Base-by-base conservation (phyloP, 2,113 vertebrate genomes). In the Callospermophilus lateralis region DNA sequence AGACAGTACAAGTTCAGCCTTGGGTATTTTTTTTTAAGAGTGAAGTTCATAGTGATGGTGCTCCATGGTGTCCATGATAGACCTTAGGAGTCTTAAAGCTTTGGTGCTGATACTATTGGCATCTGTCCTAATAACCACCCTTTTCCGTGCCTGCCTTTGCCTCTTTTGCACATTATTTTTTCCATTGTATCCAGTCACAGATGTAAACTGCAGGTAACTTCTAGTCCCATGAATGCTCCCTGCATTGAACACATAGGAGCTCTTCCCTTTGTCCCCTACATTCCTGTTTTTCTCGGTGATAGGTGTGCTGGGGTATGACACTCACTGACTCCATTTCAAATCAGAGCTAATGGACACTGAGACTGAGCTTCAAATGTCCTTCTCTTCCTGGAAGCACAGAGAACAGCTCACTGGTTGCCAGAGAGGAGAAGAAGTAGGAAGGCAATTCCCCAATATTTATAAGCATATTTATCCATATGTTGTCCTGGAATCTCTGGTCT, bases 271-370 rank as follows among this genome's bases (percentile, higher is more conserved):
- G 74, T 92, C 13, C 58, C 45, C 9, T 1, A 2, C 3, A 79
- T 3, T 34, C 34, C 53, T n/a, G 32, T 15, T 87, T 78, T 88
- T 22, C 45, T 93, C 58, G 39, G 22, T 79, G 37, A 87, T 42
- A 68, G 24, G 24, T 85, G 3, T 74, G 22, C 72, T 85, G 81
- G 42, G 13, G 22, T 76, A 76, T 32, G 92, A 32, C 72, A 74
- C 34, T 92, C 13, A 92, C 24, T 80, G 58, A 42, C 32, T 84
- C 34, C 34, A 86, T 96, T 90, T 90, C 80, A 90, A 68, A 93
- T 92, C 32, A 48, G 22, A 28, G 28, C 48, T 63, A 16, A 84
- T 77, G 6, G 15, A 45, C 28, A 45, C 37, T 32, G 76, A 78
- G 15, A 15, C 70, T 87, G 42, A 96, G 17, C 26, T 92, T 92